These are phyloP conservation scores for Galeopterus variegatus DNA, from an alignment of 2,113 vertebrate species.

Conservation along the genomic window DNA sequence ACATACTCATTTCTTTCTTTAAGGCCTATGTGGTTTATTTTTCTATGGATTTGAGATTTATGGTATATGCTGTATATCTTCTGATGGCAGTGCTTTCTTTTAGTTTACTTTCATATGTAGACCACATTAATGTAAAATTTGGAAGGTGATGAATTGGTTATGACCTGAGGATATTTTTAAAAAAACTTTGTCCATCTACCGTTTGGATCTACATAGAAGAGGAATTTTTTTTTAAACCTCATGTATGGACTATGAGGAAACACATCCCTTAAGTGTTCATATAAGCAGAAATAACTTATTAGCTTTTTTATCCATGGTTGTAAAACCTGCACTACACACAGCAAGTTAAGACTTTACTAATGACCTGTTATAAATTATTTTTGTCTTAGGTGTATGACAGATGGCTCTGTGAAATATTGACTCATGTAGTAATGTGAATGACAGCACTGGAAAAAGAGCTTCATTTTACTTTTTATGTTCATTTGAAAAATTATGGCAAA, in stretches of 20 bases:
- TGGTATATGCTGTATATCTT: slow-evolving; percentile 28
- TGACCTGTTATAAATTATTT: slow-evolving; percentile 8
- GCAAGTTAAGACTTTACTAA: slow-evolving; percentile 33
- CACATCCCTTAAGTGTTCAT: neutral
- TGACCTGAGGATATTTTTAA: neutral
- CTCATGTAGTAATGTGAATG: neutral
- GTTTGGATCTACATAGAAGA: neutral
- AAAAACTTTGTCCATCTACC: neutral
- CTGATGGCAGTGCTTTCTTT: neutral
- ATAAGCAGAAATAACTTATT: neutral
- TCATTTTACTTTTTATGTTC: slow-evolving; percentile 27
- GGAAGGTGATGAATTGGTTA: neutral
- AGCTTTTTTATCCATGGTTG: neutral
- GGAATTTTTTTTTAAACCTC: neutral
- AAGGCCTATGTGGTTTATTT: neutral
- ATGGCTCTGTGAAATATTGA: slow-evolving; percentile 26
- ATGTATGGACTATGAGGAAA: neutral
- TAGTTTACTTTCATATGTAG: neutral
- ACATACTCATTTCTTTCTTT: neutral
- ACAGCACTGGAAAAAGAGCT: slow-evolving; percentile 34
- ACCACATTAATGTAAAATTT: slow-evolving; percentile 14
- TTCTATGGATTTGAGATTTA: neutral
- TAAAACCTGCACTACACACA: neutral
- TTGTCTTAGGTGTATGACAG: neutral
- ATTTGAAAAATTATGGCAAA: slow-evolving; percentile 60